phyloP scores from a whole-genome alignment of 2,797 vertebrate genomes.

The Alectoris magna region DNA sequence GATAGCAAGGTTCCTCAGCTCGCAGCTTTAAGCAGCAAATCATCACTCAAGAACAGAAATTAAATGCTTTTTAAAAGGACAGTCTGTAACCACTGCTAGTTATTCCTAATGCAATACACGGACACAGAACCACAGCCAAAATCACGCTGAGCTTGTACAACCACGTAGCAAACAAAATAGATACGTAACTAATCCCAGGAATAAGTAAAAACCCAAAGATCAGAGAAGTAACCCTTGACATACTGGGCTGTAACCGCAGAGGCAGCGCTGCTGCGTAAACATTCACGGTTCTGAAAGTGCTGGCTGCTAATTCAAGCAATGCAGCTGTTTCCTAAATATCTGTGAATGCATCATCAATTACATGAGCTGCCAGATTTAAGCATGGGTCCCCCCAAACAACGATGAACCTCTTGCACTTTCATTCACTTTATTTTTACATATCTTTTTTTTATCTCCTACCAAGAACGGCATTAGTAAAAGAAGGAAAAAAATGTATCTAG shows the following conservation, averaged over 20 bases:
- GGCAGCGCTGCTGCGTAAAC: neutral
- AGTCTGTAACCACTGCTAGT: conserved; percentile 35
- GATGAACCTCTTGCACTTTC: neutral
- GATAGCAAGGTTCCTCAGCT: neutral
- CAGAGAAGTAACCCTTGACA: neutral
- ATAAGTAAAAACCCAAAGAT: neutral
- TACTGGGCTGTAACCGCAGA: neutral
- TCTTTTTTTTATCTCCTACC: neutral
- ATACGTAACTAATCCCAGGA: neutral
- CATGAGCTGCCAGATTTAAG: neutral
- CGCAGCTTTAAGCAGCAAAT: neutral
- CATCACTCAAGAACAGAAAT: conserved; percentile 36
- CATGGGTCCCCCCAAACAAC: neutral
- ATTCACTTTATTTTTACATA: neutral
- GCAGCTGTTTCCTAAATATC: neutral
- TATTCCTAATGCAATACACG: conserved; percentile 22
- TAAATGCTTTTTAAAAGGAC: conserved; percentile 3
- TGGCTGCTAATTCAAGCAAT: neutral
- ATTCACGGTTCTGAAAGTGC: neutral
- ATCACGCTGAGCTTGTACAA: neutral
- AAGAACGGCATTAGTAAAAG: neutral
- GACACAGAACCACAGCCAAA: conserved; percentile 38
- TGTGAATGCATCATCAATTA: neutral
- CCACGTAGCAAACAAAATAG: rapidly evolving
- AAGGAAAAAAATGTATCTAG: neutral